A percentile compares a stretch with the other conserved stretches of the same genome.
phyloP scores from a whole-genome alignment of 2,888 invertebrate species.

The Taenaris catops region DNA sequence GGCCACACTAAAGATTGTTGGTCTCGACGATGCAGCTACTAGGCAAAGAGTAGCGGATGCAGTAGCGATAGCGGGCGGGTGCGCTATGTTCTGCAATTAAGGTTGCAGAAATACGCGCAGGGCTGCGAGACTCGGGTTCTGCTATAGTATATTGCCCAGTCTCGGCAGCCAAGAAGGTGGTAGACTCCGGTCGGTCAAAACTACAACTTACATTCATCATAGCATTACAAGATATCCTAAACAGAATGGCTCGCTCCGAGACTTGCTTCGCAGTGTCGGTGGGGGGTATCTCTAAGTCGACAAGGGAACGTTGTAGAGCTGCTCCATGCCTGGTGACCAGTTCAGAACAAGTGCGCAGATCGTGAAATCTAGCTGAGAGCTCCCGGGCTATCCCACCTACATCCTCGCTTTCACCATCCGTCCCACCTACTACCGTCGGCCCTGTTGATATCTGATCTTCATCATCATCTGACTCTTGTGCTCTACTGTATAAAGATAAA shows the following conservation, averaged over 20 bases:
- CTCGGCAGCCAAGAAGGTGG: too few species aligned
- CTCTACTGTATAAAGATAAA: slow-evolving; percentile 70
- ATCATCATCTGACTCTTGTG: slow-evolving; percentile 87
- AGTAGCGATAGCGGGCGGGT: too few species aligned
- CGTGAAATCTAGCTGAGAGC: slow-evolving; percentile 87
- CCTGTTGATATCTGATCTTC: slow-evolving; percentile 82
- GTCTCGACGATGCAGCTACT: too few species aligned
- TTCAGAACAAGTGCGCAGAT: slow-evolving; percentile 94
- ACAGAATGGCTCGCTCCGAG: slow-evolving; percentile 96
- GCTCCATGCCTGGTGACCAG: slow-evolving; percentile 93
- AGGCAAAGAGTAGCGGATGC: too few species aligned
- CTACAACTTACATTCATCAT: slow-evolving; percentile 96
- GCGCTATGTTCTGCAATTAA: too few species aligned
- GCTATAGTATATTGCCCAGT: too few species aligned
- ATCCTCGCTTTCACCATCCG: slow-evolving; percentile 78
- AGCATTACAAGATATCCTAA: slow-evolving; percentile 96
- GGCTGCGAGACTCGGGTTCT: too few species aligned
- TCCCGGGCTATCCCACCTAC: slow-evolving; percentile 83
- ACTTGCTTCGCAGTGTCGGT: slow-evolving; percentile 92
- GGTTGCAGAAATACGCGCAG: too few species aligned
- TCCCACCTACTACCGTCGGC: slow-evolving; percentile 63
- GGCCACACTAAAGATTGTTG: too few species aligned
- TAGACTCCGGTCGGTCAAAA: too few species aligned
- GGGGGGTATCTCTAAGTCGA: slow-evolving; percentile 87
- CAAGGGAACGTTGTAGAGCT: slow-evolving; percentile 89